These are phyloP conservation scores for Charadrius vociferus DNA, from an alignment of 2,113 vertebrate genomes.

Conservation along the genomic window DNA sequence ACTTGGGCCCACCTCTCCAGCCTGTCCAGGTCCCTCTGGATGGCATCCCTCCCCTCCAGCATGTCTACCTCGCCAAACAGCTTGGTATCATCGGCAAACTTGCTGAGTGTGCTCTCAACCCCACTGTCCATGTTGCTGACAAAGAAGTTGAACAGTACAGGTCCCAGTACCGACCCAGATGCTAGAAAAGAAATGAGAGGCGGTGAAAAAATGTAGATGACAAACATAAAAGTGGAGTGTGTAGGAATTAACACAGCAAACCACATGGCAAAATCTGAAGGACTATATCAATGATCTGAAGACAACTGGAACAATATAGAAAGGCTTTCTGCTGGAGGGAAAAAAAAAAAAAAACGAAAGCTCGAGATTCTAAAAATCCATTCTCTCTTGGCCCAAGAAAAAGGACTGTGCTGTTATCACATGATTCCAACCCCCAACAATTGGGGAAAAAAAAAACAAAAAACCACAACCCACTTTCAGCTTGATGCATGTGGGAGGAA, in stretches of 20 bases:
- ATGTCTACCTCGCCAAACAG: no score
- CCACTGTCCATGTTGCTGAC: no score
- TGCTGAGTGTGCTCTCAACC: no score
- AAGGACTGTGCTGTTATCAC: slow-evolving; percentile 7
- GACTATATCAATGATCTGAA: not conserved
- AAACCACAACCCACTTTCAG: not conserved
- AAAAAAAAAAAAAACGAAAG: not conserved
- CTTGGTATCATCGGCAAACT: no score
- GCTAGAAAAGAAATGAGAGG: not conserved
- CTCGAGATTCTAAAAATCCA: not conserved
- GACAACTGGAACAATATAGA: not conserved
- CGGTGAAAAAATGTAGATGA: not conserved
- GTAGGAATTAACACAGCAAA: not conserved
- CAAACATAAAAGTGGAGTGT: not conserved
- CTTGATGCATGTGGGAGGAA: slow-evolving; percentile 43
- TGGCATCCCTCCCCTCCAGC: no score
- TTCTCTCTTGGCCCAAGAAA: not conserved
- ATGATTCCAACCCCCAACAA: slow-evolving; percentile 9
- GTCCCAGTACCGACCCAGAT: no score
- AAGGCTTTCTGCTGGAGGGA: not conserved
- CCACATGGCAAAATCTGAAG: not conserved
- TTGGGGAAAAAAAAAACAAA: not conserved
- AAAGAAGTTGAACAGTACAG: no score
- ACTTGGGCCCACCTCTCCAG: no score
- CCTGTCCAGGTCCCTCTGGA: no score